Evolutionary conservation across 2,113 vertebrate species (phyloP).

Genomic region (Megaptera novaeangliae): DNA sequence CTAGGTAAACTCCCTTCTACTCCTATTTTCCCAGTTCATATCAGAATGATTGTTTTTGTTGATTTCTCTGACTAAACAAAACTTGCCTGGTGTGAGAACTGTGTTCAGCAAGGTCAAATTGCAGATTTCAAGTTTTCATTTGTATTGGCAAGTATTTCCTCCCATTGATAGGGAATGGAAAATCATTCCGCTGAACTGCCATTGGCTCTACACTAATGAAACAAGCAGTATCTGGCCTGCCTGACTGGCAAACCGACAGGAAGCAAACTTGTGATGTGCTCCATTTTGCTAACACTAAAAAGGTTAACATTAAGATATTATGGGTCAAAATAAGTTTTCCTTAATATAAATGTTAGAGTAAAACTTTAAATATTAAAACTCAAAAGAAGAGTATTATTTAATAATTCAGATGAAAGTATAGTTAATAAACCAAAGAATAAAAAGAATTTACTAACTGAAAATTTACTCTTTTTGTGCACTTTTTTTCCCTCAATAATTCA

Average conservation of each 20-base stretch:
- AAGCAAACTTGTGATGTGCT: slow-evolving; percentile 64
- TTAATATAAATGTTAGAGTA: slow-evolving; percentile 15
- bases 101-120: slow-evolving; percentile 30
- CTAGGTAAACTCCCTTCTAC: not conserved
- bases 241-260: slow-evolving; percentile 8
- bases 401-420: not conserved
- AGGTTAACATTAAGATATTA: slow-evolving; percentile 45
- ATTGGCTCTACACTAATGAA: slow-evolving; percentile 58
- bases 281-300: slow-evolving; percentile 69
- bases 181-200: slow-evolving; percentile 40
- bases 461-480: not conserved
- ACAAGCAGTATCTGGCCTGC: slow-evolving; percentile 48
- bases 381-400: slow-evolving; percentile 11
- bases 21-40: not conserved
- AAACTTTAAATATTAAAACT: not conserved
- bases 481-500: not conserved
- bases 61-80: slow-evolving; percentile 51
- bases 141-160: slow-evolving; percentile 55
- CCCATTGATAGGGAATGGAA: slow-evolving; percentile 70
- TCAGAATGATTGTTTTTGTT: not conserved
- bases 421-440: not conserved
- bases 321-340: slow-evolving; percentile 1
- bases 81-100: slow-evolving; percentile 15
- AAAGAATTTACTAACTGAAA: not conserved
- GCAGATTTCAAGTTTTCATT: slow-evolving; percentile 64